Conservation (phyloP, 2,797 vertebrate species). For the Sorex maritimensis region DNA sequence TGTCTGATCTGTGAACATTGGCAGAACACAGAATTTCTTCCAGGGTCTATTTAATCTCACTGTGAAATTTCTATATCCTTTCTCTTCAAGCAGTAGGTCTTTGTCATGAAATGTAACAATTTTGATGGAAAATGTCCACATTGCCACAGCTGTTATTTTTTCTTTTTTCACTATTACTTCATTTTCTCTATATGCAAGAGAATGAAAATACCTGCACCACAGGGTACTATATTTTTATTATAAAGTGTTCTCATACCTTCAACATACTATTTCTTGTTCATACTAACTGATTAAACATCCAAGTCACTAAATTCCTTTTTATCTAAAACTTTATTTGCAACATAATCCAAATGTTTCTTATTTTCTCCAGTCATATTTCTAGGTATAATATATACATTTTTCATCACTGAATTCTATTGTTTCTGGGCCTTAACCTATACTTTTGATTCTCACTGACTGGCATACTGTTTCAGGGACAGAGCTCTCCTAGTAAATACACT, state of each 20-base stretch:
- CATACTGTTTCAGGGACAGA: background rate
- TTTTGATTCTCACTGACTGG: background rate
- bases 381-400: background rate
- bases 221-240: background rate
- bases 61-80: background rate
- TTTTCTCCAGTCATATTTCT: background rate
- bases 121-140: background rate
- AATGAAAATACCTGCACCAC: background rate
- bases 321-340: slow-evolving; percentile 54
- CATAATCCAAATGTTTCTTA: background rate
- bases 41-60: background rate
- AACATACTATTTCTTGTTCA: background rate
- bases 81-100: background rate
- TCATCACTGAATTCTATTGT: slow-evolving; percentile 10
- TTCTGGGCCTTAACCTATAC: background rate
- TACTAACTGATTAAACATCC: background rate
- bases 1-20: slow-evolving; percentile 19
- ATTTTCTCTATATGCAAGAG: background rate
- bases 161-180: background rate
- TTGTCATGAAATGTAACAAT: background rate
- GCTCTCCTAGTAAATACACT: slow-evolving; percentile 1
- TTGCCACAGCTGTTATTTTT: background rate
- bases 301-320: slow-evolving; percentile 40
- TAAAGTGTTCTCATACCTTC: background rate
- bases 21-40: background rate